These are phyloP conservation scores for Notothenia coriiceps DNA, from an alignment of 2,113 vertebrate species.

Conservation along the genomic window DNA sequence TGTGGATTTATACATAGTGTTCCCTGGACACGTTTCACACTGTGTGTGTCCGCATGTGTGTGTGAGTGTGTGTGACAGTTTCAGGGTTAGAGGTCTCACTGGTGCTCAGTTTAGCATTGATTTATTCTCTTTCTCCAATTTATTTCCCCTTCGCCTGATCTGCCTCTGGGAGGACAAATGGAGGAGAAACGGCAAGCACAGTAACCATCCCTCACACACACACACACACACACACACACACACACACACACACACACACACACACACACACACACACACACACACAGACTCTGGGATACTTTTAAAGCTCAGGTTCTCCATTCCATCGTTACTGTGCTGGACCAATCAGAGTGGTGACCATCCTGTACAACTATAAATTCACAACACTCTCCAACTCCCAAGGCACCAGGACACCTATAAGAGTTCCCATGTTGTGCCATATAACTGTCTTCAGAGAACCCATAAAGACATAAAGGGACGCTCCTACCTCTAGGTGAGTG, in stretches of 20 bases:
- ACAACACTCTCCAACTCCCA: slow-evolving; percentile 58
- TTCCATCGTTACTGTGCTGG: slow-evolving; percentile 16
- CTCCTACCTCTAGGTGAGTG: slow-evolving; percentile 71
- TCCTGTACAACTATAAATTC: slow-evolving; percentile 70
- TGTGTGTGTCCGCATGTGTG: slow-evolving; percentile 24
- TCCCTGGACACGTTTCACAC: slow-evolving; percentile 49
- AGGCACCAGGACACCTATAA: slow-evolving; percentile 68
- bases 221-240: slow-evolving; percentile 36
- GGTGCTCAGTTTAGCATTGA: slow-evolving; percentile 83
- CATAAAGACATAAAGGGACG: slow-evolving; percentile 80
- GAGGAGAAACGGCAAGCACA: slow-evolving; percentile 75
- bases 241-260: slow-evolving; percentile 26
- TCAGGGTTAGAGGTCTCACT: slow-evolving; percentile 79
- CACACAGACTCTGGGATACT: slow-evolving; percentile 4
- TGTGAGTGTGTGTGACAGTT: slow-evolving; percentile 54
- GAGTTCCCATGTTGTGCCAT: slow-evolving; percentile 75
- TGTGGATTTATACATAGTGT: slow-evolving; percentile 36
- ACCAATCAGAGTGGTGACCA: slow-evolving; percentile 58
- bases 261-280: slow-evolving; percentile 23
- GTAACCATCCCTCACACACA: slow-evolving; percentile 53
- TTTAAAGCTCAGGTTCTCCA: slow-evolving; percentile 27
- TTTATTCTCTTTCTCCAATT: slow-evolving; percentile 84
- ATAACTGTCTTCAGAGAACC: slow-evolving; percentile 75
- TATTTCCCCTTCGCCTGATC: slow-evolving; percentile 78
- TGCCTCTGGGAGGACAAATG: slow-evolving; percentile 82